phyloP scores from a whole-genome alignment of 2,113 vertebrate genomes.

The Leucosticte australis region DNA sequence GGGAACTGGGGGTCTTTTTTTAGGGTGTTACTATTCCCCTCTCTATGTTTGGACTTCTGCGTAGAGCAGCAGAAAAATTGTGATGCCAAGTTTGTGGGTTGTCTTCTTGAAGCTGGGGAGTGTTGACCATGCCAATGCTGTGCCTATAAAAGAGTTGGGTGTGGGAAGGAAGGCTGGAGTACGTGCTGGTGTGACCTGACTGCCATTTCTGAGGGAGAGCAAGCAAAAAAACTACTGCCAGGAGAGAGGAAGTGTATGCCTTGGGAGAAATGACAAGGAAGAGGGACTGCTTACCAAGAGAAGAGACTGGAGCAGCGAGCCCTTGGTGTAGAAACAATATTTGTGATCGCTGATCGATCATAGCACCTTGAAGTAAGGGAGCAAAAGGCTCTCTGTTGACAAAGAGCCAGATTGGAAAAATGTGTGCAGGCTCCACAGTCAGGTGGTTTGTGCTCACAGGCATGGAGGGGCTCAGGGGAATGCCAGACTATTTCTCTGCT shows the following conservation, averaged over 20 bases:
- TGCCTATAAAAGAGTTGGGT: background rate
- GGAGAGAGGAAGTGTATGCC: background rate
- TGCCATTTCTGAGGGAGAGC: background rate
- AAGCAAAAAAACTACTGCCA: background rate
- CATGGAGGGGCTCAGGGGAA: background rate
- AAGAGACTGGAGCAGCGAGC: background rate
- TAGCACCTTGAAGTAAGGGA: background rate
- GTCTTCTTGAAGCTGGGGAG: background rate
- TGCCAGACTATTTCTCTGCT: background rate
- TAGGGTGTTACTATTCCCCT: background rate
- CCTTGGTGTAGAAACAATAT: background rate
- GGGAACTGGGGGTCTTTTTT: background rate
- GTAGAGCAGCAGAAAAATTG: background rate
- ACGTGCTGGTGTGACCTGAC: background rate
- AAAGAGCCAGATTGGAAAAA: background rate
- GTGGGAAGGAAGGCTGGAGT: background rate
- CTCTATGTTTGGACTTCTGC: background rate
- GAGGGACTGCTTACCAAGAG: background rate
- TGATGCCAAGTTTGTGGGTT: background rate
- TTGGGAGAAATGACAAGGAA: background rate
- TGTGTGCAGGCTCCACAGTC: background rate
- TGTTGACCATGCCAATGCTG: background rate
- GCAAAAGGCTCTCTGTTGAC: background rate
- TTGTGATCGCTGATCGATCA: background rate
- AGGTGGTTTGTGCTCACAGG: background rate